Percentiles rank a stretch among this genome's conserved stretches.
phyloP scores from a whole-genome alignment of 2,888 invertebrate species.

The Synanthedon myopaeformis region DNA sequence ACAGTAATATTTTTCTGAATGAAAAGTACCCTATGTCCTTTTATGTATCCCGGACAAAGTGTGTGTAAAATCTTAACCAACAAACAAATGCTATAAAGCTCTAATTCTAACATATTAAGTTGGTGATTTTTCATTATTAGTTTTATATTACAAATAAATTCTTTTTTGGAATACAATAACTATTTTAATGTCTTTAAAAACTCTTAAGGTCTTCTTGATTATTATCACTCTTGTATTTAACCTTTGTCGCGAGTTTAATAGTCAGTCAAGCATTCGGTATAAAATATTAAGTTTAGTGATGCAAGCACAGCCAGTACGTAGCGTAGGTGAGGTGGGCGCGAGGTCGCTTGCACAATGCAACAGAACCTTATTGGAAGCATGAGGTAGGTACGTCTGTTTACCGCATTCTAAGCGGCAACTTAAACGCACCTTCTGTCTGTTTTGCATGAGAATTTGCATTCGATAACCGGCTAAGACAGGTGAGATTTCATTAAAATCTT shows the following conservation, averaged over 20 bases:
- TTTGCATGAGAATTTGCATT: constrained; percentile 7
- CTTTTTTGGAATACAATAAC: too few species aligned
- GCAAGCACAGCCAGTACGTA: constrained; percentile 16
- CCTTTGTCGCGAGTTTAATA: neutral
- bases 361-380: neutral
- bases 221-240: neutral
- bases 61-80: too few species aligned
- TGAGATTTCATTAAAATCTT: too few species aligned
- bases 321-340: constrained; percentile 36
- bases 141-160: too few species aligned
- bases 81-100: too few species aligned
- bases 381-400: constrained; percentile 1
- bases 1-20: too few species aligned
- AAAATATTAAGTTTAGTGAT: constrained; percentile 3
- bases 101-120: too few species aligned
- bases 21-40: too few species aligned
- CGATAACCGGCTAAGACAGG: constrained; percentile 10
- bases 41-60: too few species aligned
- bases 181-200: too few species aligned
- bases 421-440: neutral
- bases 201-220: neutral
- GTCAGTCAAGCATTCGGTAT: neutral
- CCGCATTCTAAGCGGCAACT: constrained; percentile 5
- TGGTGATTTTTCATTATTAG: too few species aligned
- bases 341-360: constrained; percentile 48